A percentile compares a stretch with the other conserved stretches of the same genome.
Evolutionary conservation across 2,888 invertebrate genomes (phyloP).

Genomic region (Leptinotarsa tumamoca): DNA sequence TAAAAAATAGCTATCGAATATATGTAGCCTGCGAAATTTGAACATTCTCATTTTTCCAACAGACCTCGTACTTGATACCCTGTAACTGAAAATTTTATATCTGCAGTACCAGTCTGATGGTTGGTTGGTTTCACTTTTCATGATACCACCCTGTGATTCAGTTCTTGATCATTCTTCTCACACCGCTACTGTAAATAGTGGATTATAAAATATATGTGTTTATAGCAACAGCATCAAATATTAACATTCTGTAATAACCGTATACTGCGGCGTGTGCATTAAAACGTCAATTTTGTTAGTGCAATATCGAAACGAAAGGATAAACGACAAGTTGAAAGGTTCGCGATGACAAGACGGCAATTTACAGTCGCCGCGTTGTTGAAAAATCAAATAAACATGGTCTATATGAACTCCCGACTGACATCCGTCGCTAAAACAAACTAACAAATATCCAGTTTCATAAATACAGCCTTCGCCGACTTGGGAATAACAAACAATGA

Average conservation of each 20-base stretch:
- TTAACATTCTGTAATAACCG: slow-evolving; percentile 18
- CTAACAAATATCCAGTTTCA: slow-evolving; percentile 60
- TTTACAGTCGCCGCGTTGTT: slow-evolving; percentile 29
- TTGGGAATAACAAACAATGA: slow-evolving; percentile 57
- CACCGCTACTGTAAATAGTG: background rate
- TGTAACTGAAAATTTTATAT: no score
- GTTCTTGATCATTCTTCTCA: background rate
- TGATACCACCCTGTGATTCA: background rate
- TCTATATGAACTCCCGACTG: slow-evolving; percentile 52
- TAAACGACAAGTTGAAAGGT: slow-evolving; percentile 42
- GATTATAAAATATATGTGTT: background rate
- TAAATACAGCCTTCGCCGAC: slow-evolving; percentile 50
- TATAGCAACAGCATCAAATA: slow-evolving; percentile 5
- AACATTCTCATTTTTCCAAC: no score
- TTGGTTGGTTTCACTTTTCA: background rate
- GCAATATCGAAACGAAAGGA: slow-evolving; percentile 40
- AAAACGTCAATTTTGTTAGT: slow-evolving; percentile 51
- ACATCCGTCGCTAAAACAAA: slow-evolving; percentile 59
- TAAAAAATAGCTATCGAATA: no score
- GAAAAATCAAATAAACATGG: slow-evolving; percentile 38
- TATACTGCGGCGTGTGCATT: slow-evolving; percentile 41
- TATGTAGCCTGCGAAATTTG: no score
- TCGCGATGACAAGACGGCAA: slow-evolving; percentile 32
- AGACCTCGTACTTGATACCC: no score
- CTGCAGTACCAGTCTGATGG: no score